phyloP scores from a whole-genome alignment of 2,888 invertebrate genomes.

The Mamestra brassicae region DNA sequence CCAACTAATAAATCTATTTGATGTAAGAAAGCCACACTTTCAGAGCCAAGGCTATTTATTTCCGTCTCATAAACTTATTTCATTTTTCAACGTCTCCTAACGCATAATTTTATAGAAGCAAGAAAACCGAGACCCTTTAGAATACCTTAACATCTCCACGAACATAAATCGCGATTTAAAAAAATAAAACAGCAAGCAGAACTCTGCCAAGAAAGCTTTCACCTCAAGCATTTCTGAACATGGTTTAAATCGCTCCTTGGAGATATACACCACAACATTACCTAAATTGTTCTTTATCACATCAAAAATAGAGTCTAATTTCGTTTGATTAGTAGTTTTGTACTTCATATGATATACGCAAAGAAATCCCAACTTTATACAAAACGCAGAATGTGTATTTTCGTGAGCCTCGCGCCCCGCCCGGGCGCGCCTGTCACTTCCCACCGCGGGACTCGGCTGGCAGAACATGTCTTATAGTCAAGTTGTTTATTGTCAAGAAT shows the following conservation, averaged over 20 bases:
- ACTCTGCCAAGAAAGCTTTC: constrained; percentile 87
- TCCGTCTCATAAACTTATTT: constrained; percentile 65
- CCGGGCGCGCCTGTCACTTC: constrained; percentile 73
- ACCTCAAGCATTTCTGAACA: constrained; percentile 84
- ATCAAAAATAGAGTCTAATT: constrained; percentile 49
- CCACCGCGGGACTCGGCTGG: constrained; percentile 75
- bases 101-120: constrained; percentile 71
- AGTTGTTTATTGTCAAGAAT: constrained; percentile 82
- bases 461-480: constrained; percentile 77
- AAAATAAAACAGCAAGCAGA: constrained; percentile 84
- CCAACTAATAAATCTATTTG: constrained; percentile 39
- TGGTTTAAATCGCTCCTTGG: constrained; percentile 86
- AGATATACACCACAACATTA: constrained; percentile 69
- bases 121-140: constrained; percentile 67
- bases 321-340: constrained; percentile 38
- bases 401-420: constrained; percentile 46
- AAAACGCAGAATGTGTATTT: constrained; percentile 63
- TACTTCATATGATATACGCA: constrained; percentile 65
- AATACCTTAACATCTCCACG: constrained; percentile 72
- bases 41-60: constrained; percentile 55
- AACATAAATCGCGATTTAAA: constrained; percentile 86
- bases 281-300: constrained; percentile 67
- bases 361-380: constrained; percentile 69
- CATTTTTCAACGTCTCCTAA: constrained; percentile 70
- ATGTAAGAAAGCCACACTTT: constrained; percentile 29